Percentiles rank a stretch among this genome's conserved stretches.
These are phyloP conservation scores for Palloptera scutellata DNA, from an alignment of 2,888 invertebrate species.

Conservation along the genomic window DNA sequence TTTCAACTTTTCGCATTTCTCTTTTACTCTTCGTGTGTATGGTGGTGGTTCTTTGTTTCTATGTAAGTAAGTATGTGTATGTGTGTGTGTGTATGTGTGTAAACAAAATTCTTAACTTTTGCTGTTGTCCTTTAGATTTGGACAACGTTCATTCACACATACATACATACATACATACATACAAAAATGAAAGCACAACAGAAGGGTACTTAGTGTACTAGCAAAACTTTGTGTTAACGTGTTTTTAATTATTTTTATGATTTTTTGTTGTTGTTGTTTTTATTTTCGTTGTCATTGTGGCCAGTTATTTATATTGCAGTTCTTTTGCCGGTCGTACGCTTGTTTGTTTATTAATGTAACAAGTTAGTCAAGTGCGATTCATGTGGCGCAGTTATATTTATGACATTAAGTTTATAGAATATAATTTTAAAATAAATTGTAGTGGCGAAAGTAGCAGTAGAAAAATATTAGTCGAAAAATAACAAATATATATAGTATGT, in stretches of 20 bases:
- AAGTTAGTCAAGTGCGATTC: constrained; percentile 26
- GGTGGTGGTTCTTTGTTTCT: constrained; percentile 21
- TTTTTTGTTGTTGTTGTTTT: constrained; percentile 11
- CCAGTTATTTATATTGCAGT: constrained; percentile 7
- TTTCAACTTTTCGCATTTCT: constrained; percentile 53
- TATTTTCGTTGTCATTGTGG: constrained; percentile 4
- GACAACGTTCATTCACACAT: no score
- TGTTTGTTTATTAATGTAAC: constrained; percentile 25
- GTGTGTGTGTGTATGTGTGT: constrained; percentile 4
- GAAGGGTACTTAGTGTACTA: no score
- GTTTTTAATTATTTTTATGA: constrained; percentile 54
- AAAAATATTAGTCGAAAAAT: no score
- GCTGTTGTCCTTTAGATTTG: no score
- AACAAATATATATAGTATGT: no score
- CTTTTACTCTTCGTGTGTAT: constrained; percentile 26
- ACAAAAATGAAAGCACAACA: neutral
- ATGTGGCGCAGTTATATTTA: neutral
- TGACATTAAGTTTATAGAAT: neutral
- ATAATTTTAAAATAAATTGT: no score
- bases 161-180: no score
- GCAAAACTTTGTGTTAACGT: constrained; percentile 45
- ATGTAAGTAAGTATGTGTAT: constrained; percentile 11
- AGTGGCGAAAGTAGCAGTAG: no score
- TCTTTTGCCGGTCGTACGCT: constrained; percentile 6
- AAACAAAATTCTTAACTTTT: no score